Evolutionary conservation across 2,888 invertebrate genomes (phyloP).

Genomic region (Colletes collaris): DNA sequence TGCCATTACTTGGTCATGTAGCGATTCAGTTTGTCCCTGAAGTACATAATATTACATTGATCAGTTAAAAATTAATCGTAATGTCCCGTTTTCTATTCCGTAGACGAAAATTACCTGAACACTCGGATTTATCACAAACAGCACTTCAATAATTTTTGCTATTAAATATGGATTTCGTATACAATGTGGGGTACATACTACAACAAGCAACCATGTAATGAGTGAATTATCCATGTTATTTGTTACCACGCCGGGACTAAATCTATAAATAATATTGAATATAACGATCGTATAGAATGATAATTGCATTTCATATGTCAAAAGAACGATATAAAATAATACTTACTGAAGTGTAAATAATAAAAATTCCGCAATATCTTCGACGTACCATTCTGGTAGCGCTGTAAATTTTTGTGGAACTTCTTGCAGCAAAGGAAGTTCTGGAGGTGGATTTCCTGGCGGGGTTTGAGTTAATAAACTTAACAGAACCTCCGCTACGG

Average conservation of each 20-base stretch:
- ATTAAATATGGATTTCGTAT: slow-evolving; percentile 98
- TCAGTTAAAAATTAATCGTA: not conserved
- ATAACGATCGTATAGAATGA: slow-evolving; percentile 1
- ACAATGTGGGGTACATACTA: slow-evolving; percentile 95
- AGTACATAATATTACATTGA: not conserved
- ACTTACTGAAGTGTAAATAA: slow-evolving; percentile 96
- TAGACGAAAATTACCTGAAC: slow-evolving; percentile 82
- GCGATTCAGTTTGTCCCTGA: slow-evolving; percentile 83
- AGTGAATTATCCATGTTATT: slow-evolving; percentile 92
- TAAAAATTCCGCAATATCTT: slow-evolving; percentile 98
- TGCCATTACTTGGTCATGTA: slow-evolving; percentile 92
- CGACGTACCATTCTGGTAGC: slow-evolving; percentile 98
- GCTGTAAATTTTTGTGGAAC: slow-evolving; percentile 92
- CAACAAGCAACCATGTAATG: slow-evolving; percentile 93
- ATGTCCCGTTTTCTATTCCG: no score
- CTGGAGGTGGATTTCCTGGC: slow-evolving; percentile 83
- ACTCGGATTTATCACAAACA: slow-evolving; percentile 91
- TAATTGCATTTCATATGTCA: not conserved
- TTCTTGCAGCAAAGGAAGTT: slow-evolving; percentile 86
- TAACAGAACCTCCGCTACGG: slow-evolving; percentile 91
- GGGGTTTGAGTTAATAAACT: slow-evolving; percentile 86
- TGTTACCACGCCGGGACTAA: slow-evolving; percentile 89
- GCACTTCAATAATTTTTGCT: slow-evolving; percentile 97
- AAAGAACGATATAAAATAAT: slow-evolving; percentile 87
- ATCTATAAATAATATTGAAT: slow-evolving; percentile 84